Evolutionary conservation across 2,888 invertebrate species (phyloP).

Genomic region (Patella caerulea): DNA sequence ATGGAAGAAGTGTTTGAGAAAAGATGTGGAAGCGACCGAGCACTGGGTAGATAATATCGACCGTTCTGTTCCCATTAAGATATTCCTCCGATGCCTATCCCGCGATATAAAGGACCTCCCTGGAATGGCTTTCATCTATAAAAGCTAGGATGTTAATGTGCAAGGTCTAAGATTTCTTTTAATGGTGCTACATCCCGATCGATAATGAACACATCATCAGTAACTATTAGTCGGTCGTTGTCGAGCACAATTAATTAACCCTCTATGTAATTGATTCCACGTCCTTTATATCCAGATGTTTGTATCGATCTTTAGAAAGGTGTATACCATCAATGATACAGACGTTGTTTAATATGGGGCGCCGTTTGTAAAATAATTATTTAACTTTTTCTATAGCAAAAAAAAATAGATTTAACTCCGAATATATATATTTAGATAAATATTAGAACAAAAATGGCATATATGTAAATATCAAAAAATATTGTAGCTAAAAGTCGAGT

Average conservation of each 20-base stretch:
- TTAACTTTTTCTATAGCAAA: no score
- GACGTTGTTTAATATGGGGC: no score
- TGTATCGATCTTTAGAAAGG: slow-evolving; percentile 89
- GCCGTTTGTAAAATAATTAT: no score
- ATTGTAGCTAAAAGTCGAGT: no score
- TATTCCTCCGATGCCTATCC: slow-evolving; percentile 92
- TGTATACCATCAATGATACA: slow-evolving; percentile 94
- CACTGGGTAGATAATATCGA: slow-evolving; percentile 92
- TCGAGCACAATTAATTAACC: slow-evolving; percentile 76
- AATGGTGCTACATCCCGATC: slow-evolving; percentile 91
- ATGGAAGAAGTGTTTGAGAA: slow-evolving; percentile 92
- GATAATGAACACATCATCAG: slow-evolving; percentile 96
- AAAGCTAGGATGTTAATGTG: slow-evolving; percentile 86
- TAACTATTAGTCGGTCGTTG: slow-evolving; percentile 85
- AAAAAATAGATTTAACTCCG: no score
- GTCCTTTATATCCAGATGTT: slow-evolving; percentile 86
- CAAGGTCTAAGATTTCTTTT: slow-evolving; percentile 81
- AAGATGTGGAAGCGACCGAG: slow-evolving; percentile 88
- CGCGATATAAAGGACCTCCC: slow-evolving; percentile 90
- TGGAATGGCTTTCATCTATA: slow-evolving; percentile 92
- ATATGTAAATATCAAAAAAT: no score
- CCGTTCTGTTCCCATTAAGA: slow-evolving; percentile 74
- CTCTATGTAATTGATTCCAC: slow-evolving; percentile 81
- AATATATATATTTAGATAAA: no score
- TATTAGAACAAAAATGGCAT: no score